Conservation (phyloP, 2,113 vertebrate species). For the Zosterops pallidus region DNA sequence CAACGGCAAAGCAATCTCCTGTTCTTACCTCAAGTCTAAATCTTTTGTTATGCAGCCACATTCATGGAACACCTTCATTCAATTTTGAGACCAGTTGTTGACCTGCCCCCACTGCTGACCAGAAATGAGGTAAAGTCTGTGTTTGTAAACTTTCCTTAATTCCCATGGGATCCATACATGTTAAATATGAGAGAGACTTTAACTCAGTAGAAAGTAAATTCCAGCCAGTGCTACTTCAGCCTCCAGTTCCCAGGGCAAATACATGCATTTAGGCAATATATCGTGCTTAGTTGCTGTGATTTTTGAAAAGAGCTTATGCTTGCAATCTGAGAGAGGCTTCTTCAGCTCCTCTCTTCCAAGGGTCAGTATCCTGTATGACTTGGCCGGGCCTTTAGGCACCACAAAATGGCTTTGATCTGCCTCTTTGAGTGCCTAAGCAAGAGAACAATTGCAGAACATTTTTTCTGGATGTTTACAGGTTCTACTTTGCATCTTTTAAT, state of each 20-base stretch:
- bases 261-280: neutral
- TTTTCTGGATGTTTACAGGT: neutral
- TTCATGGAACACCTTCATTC: conserved; percentile 85
- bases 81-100: conserved; percentile 78
- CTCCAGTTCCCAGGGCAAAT: neutral
- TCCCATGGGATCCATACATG: neutral
- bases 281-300: neutral
- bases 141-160: neutral
- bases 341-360: neutral
- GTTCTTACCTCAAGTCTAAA: neutral
- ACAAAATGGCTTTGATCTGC: neutral
- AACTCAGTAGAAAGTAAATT: neutral
- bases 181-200: neutral
- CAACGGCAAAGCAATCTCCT: neutral
- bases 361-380: neutral
- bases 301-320: neutral
- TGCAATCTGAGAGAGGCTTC: neutral
- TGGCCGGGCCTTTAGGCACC: neutral
- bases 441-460: neutral
- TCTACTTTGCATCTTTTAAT: neutral
- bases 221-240: neutral
- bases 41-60: conserved; percentile 73
- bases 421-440: neutral
- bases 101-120: conserved; percentile 85
- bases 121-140: conserved; percentile 85